These are phyloP conservation scores for Azorinus chamasolen DNA, from an alignment of 2,888 invertebrate species.

Conservation along the genomic window DNA sequence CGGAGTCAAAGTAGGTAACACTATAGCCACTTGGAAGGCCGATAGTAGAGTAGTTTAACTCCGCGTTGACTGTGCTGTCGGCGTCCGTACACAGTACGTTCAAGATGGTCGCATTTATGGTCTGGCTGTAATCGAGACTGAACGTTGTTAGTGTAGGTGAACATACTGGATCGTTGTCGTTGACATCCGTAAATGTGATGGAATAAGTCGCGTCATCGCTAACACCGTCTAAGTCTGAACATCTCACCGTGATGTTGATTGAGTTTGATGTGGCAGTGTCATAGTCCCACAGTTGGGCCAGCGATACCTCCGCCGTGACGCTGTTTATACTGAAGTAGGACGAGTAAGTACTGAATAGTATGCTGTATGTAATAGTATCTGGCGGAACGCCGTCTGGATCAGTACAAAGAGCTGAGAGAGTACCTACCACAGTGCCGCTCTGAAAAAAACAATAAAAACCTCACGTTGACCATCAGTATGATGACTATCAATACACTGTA, in stretches of 20 bases:
- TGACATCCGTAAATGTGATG: conserved; percentile 48
- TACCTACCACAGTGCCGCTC: conserved; percentile 43
- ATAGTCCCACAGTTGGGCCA: conserved; percentile 46
- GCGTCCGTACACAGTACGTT: conserved; percentile 46
- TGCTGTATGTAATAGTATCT: conserved; percentile 42
- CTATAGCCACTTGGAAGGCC: conserved; percentile 45
- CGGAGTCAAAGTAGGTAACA: conserved; percentile 45
- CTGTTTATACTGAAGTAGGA: conserved; percentile 46
- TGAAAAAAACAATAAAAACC: conserved; percentile 20
- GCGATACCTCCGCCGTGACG: conserved; percentile 28
- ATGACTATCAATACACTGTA: too few relatives aligned
- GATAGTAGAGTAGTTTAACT: conserved; percentile 34
- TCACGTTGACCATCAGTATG: too few relatives aligned
- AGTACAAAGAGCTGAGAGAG: conserved; percentile 30
- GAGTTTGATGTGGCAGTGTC: conserved; percentile 37
- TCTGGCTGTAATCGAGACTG: conserved; percentile 36
- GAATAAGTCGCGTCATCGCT: conserved; percentile 39
- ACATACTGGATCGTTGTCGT: conserved; percentile 57
- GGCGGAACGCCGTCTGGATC: conserved; percentile 47
- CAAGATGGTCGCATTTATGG: conserved; percentile 21
- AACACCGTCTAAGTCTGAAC: conserved; percentile 44
- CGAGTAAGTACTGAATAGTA: conserved; percentile 39
- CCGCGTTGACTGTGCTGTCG: conserved; percentile 53
- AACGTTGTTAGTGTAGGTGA: conserved; percentile 37
- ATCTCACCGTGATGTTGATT: conserved; percentile 50